Conservation (phyloP, 2,113 vertebrate species). For the Nothobranchius furzeri region DNA sequence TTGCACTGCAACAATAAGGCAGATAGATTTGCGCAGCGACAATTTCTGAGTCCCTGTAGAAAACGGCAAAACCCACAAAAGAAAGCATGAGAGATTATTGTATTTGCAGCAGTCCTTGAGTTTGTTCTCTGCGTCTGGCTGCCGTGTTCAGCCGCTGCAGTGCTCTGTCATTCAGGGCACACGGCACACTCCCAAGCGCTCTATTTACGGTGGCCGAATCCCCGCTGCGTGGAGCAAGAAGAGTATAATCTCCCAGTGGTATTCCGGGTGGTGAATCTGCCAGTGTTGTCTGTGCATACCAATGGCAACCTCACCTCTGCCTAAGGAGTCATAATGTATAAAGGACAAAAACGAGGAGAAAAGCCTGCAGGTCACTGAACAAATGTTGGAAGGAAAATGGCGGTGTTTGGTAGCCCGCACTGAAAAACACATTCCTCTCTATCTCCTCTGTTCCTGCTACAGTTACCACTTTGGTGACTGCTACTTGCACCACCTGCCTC, state of each 20-base stretch:
- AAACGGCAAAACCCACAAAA: constrained; percentile 40
- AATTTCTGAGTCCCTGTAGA: constrained; percentile 31
- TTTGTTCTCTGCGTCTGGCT: constrained; percentile 38
- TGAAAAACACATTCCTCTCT: constrained; percentile 25
- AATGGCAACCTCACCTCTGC: constrained; percentile 68
- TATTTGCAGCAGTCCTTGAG: constrained; percentile 64
- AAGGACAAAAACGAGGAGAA: neutral
- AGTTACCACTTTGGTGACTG: constrained; percentile 30
- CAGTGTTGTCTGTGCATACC: constrained; percentile 62
- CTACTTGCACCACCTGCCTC: constrained; percentile 36
- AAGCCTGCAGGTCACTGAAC: neutral
- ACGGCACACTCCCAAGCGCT: constrained; percentile 62
- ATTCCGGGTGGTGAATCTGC: constrained; percentile 66
- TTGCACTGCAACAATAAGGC: constrained; percentile 49
- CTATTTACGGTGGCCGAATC: constrained; percentile 66
- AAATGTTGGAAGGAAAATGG: constrained; percentile 20
- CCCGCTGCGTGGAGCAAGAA: constrained; percentile 64
- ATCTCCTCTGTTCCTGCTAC: constrained; percentile 12
- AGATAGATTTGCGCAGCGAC: constrained; percentile 44
- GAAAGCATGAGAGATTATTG: constrained; percentile 60
- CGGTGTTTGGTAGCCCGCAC: constrained; percentile 31
- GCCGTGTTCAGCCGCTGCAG: constrained; percentile 24
- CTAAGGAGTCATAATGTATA: constrained; percentile 53
- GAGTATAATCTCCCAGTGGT: constrained; percentile 73
- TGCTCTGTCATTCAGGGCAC: constrained; percentile 64